Base-by-base conservation (phyloP, 2,113 vertebrate genomes). In the Oenanthe oenanthe region DNA sequence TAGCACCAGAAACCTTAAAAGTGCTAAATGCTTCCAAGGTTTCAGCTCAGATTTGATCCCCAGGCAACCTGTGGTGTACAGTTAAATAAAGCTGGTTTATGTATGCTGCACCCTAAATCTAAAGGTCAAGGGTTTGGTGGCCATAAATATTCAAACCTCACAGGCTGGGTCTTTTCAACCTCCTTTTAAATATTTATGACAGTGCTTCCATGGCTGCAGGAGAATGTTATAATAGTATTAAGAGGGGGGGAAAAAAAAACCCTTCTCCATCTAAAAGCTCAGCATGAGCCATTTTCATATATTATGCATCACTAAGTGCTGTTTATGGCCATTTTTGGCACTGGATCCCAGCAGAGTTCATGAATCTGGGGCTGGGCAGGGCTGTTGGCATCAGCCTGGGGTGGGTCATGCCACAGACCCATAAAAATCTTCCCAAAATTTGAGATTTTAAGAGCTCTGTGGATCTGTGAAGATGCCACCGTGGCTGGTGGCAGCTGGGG, bases 161-260 rank as follows among this genome's bases (percentile, higher is more conserved):
- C 73, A 63, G 57, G 80, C 22, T 32, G 82, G 78, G 74, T 65
- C 68, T 63, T 68, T 88, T 67, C 85, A 92, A 87, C 32, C 50
- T 86, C 22, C 54, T 85, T 83, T 96, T 92, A 66, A 95, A 96
- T 92, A 95, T 96, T 97, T 74, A 96, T 89, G 71, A 36, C 0
- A 0, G 38, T 50, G 36, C 88, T 94, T 76, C 76, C 57, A 54
- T 24, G 75, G 58, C 79, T 91, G 77, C 75, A 67, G 84, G 75
- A 93, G 65, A 89, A 88, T 32, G 65, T 66, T 57, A 20, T 81
- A 79, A 77, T 38, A 80, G 50, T 79, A 68, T 53, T 40, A 57
- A 80, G 22, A 56, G 45, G 38, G 16, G 2, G 0, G 1, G 4
- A 8, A 40, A 60, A 83, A 85, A 76, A 36, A 19, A 3, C 4